A percentile compares a stretch with the other conserved stretches of the same genome.
Conservation (phyloP, 2,888 invertebrate genomes). For the Anagyrus pseudococci region DNA sequence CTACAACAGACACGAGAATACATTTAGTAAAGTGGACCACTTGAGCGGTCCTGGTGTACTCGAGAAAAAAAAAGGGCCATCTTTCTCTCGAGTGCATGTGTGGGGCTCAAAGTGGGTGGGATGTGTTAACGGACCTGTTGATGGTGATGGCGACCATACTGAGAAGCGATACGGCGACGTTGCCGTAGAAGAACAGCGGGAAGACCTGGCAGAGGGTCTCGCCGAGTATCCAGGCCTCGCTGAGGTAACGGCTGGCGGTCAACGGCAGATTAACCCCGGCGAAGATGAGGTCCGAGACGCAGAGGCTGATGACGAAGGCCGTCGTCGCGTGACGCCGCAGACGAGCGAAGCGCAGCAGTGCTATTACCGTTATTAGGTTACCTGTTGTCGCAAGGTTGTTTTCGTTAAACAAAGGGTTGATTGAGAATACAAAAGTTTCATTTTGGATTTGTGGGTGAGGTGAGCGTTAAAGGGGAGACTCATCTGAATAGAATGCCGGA, state of each 20-base stretch:
- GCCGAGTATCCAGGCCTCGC: conserved; percentile 83
- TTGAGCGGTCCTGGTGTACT: not conserved
- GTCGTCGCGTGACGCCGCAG: conserved; percentile 85
- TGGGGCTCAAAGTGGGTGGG: not conserved
- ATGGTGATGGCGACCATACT: conserved; percentile 91
- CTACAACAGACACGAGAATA: conserved; percentile 65
- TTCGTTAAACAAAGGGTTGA: no score
- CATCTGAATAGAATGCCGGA: no score
- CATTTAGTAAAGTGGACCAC: not conserved
- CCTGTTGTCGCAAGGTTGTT: conserved; percentile 67
- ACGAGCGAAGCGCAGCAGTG: conserved; percentile 79
- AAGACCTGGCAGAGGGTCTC: conserved; percentile 81
- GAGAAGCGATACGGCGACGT: conserved; percentile 84
- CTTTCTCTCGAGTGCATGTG: not conserved
- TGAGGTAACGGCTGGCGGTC: conserved; percentile 82
- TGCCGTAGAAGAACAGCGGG: conserved; percentile 88
- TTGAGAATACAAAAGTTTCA: no score
- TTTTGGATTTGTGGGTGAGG: no score
- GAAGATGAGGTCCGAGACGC: conserved; percentile 85
- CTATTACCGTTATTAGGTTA: conserved; percentile 82
- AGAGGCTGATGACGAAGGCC: conserved; percentile 85
- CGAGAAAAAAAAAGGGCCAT: not conserved
- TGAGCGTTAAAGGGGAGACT: no score
- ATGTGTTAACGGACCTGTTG: conserved; percentile 71
- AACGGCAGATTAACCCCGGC: conserved; percentile 84